Evolutionary conservation across 2,797 vertebrate species (phyloP), one percentile per base, ranked within the genome.

Genomic region (Clarias platycephalus): DNA sequence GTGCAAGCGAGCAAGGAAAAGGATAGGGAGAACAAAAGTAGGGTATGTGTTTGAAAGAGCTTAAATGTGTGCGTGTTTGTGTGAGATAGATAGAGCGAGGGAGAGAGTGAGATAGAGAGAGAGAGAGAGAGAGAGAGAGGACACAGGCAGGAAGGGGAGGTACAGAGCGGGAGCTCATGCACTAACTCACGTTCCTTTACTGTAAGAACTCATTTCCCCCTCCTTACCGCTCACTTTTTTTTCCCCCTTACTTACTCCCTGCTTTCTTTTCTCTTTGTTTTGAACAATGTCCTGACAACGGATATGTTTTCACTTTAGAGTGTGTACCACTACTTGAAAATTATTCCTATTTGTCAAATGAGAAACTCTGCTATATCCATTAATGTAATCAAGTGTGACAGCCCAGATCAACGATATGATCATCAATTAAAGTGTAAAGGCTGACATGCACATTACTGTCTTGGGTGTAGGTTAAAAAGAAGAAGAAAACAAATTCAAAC

Each of bases 161-260:
- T 86, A 86, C 87, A 86, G 83, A 88, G 87, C 83, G 87, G 88
- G 87, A 90, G 88, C 88, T 89, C 88, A 87, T 83, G 84, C 86
- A 89, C 91, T 91, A 91, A 92, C 93, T 93, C 91, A 91, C 92
- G 85, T 91, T 92, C 92, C 88, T 89, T 83, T 92, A 93, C 89
- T 93, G 90, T 93, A 88, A 89, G 87, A 86, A 84, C 94, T 94
- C 86, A 62, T 87, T 94, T 89, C 84, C 81, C 86, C 85, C 84
- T 89, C 80, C 86, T 72, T 80, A 85, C 83, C 68, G 80, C 86
- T 87, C 80, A 67, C 80, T 87, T 86, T 89, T 89, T 80, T 86
- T 83, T 64, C 26, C 60, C 26, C 24, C 72, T 85, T 78, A 77
- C 67, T 67, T 80, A 67, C 80, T 88, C 84, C 80, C 55, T 87